Base-by-base conservation (phyloP, 2,888 invertebrate species). In the Eupeodes luniger region DNA sequence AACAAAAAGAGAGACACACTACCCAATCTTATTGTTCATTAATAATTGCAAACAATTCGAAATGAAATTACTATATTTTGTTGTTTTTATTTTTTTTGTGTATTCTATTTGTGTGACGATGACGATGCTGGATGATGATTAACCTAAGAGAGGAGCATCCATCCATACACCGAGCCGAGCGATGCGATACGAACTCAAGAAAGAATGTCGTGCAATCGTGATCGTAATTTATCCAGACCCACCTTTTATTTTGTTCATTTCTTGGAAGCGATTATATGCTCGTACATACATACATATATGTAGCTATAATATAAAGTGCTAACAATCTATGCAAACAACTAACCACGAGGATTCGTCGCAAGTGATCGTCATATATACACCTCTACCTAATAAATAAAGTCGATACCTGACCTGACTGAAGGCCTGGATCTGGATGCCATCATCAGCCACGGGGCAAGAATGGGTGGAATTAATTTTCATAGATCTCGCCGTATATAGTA, bases 401-500 rank as follows among this genome's bases (percentile, higher is more conserved):
- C 11, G 27, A 57, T 57, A 34, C 9, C 59, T 59, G 34, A 55
- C 55, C 74, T 74, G 44, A 57, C 40, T 40, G 34, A 7, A 34
- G 57, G 27, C 59, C 59, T 14, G 59, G 36, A 59, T 59, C 27
- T 44, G 27, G n/a, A 74, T 44, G 66, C 61, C 53, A 61, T 9
- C 66, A 6, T 49, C 55, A 51, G 51, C 51, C 69, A 69, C 53
- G 53, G 34, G 69, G 59, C 72, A 47, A 72, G 72, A 88, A 81
- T 88, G 85, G 88, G 84, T 64, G 81, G 85, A 88, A 88, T 88
- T 88, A 88, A 88, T 88, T 88, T 88, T 85, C 85, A 88, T 85
- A 88, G 88, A 88, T 85, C 88, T 81, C 69, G 61, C 84, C 81
- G 66, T 66, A 66, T 40, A 40, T 40, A 40, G 47, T 49, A 19